Evolutionary conservation across 2,888 invertebrate genomes (phyloP).

Genomic region (Clanis bilineata): DNA sequence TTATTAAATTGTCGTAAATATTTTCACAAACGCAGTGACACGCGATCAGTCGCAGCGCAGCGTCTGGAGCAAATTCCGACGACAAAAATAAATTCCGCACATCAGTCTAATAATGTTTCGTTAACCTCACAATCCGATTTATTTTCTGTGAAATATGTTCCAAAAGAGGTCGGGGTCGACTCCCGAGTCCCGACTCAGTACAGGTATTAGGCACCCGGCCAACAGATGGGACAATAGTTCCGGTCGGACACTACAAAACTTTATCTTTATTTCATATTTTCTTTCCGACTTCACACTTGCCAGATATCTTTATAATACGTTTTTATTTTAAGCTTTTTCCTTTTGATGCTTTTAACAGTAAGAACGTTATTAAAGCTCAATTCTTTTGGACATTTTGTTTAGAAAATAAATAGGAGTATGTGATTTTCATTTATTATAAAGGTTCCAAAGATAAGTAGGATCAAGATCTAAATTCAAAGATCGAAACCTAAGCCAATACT

Average conservation of each 20-base stretch:
- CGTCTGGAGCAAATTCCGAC: background rate
- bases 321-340: background rate
- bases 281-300: slow-evolving; percentile 11
- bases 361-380: too few species aligned
- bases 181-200: slow-evolving; percentile 34
- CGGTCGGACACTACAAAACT: slow-evolving; percentile 32
- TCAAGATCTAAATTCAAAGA: too few species aligned
- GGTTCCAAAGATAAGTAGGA: too few species aligned
- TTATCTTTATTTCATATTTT: slow-evolving; percentile 27
- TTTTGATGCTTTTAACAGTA: background rate
- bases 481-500: too few species aligned
- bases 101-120: slow-evolving; percentile 32
- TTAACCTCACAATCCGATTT: slow-evolving; percentile 31
- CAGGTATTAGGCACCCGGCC: slow-evolving; percentile 67
- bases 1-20: too few species aligned
- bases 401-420: too few species aligned
- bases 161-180: slow-evolving; percentile 48
- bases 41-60: background rate
- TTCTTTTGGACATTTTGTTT: too few species aligned
- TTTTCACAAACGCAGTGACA: background rate
- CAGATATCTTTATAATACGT: background rate
- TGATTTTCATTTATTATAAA: too few species aligned
- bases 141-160: slow-evolving; percentile 37
- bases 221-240: slow-evolving; percentile 67
- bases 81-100: slow-evolving; percentile 16